Evolutionary conservation across 1,140 invertebrate species (phyloP).

Genomic region (Drosophila parabipectinata): DNA sequence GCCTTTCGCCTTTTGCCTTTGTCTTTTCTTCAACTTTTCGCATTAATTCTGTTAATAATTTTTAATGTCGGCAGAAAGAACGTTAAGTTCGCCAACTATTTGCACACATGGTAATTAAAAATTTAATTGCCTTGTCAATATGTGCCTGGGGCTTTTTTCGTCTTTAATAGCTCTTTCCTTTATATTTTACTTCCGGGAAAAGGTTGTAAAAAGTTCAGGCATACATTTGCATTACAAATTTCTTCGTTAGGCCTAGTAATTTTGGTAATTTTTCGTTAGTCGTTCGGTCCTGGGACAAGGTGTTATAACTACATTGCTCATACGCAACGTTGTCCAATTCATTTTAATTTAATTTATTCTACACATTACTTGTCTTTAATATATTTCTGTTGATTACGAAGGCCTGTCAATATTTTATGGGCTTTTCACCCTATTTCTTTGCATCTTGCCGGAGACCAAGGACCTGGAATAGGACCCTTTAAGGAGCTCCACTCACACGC

Average conservation of each 20-base stretch:
- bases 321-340: background rate
- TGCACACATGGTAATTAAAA: conserved; percentile 74
- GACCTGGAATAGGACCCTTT: conserved; percentile 7
- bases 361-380: background rate
- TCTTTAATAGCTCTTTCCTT: conserved; percentile 2
- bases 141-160: conserved; percentile 34
- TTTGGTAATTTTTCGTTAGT: no score
- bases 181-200: conserved; percentile 6
- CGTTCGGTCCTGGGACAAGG: no score
- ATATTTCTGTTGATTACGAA: background rate
- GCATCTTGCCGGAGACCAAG: background rate
- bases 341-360: background rate
- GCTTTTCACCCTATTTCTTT: no score
- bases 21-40: conserved; percentile 64
- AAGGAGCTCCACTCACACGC: conserved; percentile 10
- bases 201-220: conserved; percentile 26
- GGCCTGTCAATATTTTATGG: background rate
- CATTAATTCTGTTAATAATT: conserved; percentile 81
- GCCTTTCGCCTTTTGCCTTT: conserved; percentile 48
- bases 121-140: conserved; percentile 76
- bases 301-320: background rate
- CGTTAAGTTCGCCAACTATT: conserved; percentile 63
- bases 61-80: conserved; percentile 65
- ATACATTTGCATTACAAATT: conserved; percentile 69
- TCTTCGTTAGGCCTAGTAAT: conserved; percentile 6